phyloP scores from a whole-genome alignment of 2,797 vertebrate genomes.

The Craterocephalus amniculus region DNA sequence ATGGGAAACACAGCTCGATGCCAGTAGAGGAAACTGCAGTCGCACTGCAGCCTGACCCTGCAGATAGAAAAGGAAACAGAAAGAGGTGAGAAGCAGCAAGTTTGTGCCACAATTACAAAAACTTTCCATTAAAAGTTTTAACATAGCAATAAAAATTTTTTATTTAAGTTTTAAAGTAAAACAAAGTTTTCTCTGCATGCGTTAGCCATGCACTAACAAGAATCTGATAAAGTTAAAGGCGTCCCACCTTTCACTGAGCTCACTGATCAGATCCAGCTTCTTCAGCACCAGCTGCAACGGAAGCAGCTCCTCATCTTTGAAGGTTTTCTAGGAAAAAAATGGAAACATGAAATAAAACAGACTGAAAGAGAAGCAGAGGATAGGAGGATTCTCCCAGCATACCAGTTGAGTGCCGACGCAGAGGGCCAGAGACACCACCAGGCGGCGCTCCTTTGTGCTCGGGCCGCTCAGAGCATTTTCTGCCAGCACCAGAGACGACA shows the following conservation, averaged over 20 bases:
- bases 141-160: no score
- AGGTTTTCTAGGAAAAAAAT: constrained; percentile 91
- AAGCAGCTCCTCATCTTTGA: constrained; percentile 95
- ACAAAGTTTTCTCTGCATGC: background rate
- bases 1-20: constrained; percentile 97
- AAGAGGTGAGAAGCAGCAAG: no score
- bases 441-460: constrained; percentile 93
- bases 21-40: constrained; percentile 98
- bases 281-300: constrained; percentile 94
- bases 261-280: constrained; percentile 96
- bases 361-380: background rate
- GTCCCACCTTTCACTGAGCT: constrained; percentile 90
- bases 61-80: constrained; percentile 5
- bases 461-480: constrained; percentile 96
- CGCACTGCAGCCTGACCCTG: constrained; percentile 92
- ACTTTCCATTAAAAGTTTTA: no score
- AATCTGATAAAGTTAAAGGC: background rate
- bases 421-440: constrained; percentile 92
- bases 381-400: constrained; percentile 55
- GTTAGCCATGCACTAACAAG: no score
- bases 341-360: background rate
- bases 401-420: constrained; percentile 98
- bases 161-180: no score
- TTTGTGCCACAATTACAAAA: no score
- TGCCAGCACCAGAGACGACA: constrained; percentile 94